Evolutionary conservation across 2,797 vertebrate species (phyloP).

Genomic region (Enteromius anoplus): DNA sequence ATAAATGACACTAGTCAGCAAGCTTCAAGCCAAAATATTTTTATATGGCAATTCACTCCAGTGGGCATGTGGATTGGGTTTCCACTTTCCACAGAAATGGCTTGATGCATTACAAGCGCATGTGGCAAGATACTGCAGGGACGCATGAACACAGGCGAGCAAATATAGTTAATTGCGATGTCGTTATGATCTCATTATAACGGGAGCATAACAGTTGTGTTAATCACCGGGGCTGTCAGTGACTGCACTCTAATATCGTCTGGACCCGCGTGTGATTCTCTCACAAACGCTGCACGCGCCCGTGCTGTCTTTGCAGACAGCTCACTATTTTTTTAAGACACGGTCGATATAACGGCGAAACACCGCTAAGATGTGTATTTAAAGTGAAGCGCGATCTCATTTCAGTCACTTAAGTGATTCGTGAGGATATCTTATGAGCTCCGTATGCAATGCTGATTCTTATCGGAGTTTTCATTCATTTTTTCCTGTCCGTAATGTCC

Average conservation of each 20-base stretch:
- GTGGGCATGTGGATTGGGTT: slow-evolving; percentile 2
- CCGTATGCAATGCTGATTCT: background rate
- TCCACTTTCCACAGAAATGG: background rate
- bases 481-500: slow-evolving; percentile 1
- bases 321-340: background rate
- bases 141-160: background rate
- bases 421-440: background rate
- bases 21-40: background rate
- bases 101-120: background rate
- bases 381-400: slow-evolving; percentile 1
- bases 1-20: background rate
- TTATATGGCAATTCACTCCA: background rate
- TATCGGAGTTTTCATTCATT: slow-evolving; percentile 40
- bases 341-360: background rate
- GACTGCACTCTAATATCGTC: background rate
- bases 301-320: slow-evolving; percentile 1
- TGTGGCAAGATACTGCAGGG: slow-evolving; percentile 1
- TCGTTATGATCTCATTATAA: slow-evolving; percentile 12
- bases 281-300: background rate
- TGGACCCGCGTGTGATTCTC: too few relatives aligned
- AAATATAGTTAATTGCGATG: slow-evolving; percentile 14
- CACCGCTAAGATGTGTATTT: background rate
- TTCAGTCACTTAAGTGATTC: background rate
- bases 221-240: slow-evolving; percentile 16
- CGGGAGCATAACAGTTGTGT: slow-evolving; percentile 4